A percentile compares a stretch with the other conserved stretches of the same genome.
These are phyloP conservation scores for Phlogophora meticulosa DNA, from an alignment of 2,888 invertebrate species.

Conservation along the genomic window DNA sequence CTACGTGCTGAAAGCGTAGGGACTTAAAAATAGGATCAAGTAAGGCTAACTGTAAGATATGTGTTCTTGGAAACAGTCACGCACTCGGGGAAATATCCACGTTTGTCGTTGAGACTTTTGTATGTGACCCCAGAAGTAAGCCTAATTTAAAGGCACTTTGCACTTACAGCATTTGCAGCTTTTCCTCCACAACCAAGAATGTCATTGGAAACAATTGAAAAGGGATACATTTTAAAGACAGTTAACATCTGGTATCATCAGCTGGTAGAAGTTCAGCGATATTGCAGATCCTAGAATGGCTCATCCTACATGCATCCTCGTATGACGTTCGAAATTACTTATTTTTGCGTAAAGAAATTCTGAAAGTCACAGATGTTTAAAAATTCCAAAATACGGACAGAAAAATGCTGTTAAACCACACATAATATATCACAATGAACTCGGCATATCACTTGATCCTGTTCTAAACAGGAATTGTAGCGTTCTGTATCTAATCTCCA, in stretches of 20 bases:
- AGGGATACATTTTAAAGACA: background rate
- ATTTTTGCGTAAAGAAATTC: background rate
- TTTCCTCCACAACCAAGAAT: background rate
- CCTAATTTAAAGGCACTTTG: conserved; percentile 20
- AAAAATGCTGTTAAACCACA: conserved; percentile 9
- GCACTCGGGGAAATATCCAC: conserved; percentile 53
- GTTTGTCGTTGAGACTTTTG: conserved; percentile 45
- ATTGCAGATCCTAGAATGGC: background rate
- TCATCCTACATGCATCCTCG: background rate
- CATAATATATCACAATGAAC: conserved; percentile 73
- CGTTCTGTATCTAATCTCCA: conserved; percentile 84
- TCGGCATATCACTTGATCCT: conserved; percentile 72
- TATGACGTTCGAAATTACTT: background rate
- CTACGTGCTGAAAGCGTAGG: conserved; percentile 58
- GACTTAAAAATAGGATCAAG: conserved; percentile 55
- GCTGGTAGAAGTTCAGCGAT: background rate
- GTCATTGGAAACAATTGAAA: background rate
- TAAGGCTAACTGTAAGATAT: conserved; percentile 57
- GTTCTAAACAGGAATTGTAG: conserved; percentile 81
- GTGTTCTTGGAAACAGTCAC: conserved; percentile 54
- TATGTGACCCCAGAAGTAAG: conserved; percentile 46
- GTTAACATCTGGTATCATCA: background rate
- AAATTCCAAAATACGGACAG: background rate
- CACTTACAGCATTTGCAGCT: conserved; percentile 2
- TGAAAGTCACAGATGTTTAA: background rate